Evolutionary conservation across 2,113 vertebrate species (phyloP), one percentile per base, ranked within the genome.

Genomic region (Prietella phreatophila): DNA sequence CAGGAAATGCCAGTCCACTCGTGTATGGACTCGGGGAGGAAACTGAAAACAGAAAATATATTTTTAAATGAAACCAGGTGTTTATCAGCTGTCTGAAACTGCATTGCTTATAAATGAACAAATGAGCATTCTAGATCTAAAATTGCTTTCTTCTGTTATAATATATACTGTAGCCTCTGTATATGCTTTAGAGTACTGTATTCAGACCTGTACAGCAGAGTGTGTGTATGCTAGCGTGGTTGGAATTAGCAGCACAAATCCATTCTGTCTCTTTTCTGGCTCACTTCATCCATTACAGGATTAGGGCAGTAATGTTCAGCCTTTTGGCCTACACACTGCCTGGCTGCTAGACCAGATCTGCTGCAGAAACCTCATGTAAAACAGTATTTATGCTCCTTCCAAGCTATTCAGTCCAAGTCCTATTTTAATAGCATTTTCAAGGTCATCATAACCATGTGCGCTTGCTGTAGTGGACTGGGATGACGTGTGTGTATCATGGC

Each of bases 251-350:
- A 47, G 67, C 13, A 56, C 58, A 39, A 83, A 83, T 88, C 58
- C 67, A 61, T 85, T 69, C 81, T 85, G 75, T 85, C 87, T 92
- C 79, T 91, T 91, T 92, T 92, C 90, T 89, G 88, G 47, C 73
- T 71, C 90, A 82, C 88, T 85, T 90, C 91, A 84, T 92, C 91
- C 91, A 91, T 94, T 94, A 93, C 92, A 84, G 90, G 92, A 93
- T 94, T 94, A 93, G 90, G 86, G 58, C 87, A 87, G 92, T 91
- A 91, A 91, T 33, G 82, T 92, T 90, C 82, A 89, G 85, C 80
- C 88, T 91, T 76, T 78, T 65, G 84, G 87, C 88, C 85, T 86
- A 83, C 63, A 50, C 85, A 88, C 53, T 69, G 71, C 85, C 89
- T 86, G 89, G 88, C 85, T 90, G 53, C 85, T 88, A 55, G 42